These are phyloP conservation scores for Brachyptera risi DNA, from an alignment of 2,888 invertebrate species.

Conservation along the genomic window DNA sequence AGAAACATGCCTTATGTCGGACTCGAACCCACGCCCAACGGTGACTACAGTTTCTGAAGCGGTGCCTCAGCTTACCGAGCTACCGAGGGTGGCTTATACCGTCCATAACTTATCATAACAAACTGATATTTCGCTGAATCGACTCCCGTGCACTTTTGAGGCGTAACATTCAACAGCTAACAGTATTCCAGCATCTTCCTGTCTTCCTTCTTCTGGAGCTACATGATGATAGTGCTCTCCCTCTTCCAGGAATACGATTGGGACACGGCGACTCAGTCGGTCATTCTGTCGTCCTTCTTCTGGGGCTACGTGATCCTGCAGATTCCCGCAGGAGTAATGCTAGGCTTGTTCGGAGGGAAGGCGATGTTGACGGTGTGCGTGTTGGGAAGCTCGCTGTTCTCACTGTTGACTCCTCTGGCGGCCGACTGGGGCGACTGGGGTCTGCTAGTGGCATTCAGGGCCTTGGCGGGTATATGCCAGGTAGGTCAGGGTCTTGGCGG, in stretches of 20 bases:
- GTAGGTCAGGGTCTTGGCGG: conserved; percentile 38
- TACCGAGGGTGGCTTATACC: no score
- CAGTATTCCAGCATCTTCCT: no score
- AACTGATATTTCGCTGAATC: no score
- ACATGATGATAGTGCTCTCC: no score
- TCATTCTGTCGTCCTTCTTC: conserved; percentile 64
- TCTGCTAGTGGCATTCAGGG: conserved; percentile 60
- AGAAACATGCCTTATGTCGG: no score
- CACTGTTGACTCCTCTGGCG: conserved; percentile 61
- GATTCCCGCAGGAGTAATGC: conserved; percentile 59
- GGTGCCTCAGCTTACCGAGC: no score
- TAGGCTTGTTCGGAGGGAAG: conserved; percentile 70
- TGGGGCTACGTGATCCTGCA: conserved; percentile 75
- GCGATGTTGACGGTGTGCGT: conserved; percentile 54
- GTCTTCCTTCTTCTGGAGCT: no score
- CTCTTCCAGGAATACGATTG: conserved; percentile 61
- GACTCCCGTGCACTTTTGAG: no score
- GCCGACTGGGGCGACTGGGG: conserved; percentile 60
- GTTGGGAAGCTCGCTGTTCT: conserved; percentile 57
- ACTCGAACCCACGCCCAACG: no score
- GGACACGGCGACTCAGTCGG: conserved; percentile 52
- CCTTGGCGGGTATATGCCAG: conserved; percentile 65
- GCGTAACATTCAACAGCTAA: no score
- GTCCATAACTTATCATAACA: no score
- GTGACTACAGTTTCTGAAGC: no score